phyloP scores from a whole-genome alignment of 2,888 invertebrate genomes.

The Callinectes sapidus region DNA sequence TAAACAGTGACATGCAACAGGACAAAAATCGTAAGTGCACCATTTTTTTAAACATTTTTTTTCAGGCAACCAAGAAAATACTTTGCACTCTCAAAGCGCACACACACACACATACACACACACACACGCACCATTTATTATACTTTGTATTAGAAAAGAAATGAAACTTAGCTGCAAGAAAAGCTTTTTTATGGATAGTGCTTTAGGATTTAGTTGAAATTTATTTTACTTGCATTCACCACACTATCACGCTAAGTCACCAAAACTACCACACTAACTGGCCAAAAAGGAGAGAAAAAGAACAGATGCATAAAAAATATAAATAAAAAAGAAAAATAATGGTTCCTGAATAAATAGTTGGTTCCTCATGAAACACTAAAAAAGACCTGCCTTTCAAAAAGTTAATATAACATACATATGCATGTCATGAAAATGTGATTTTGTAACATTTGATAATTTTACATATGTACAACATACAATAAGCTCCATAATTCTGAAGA shows the following conservation, averaged over 20 bases:
- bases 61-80: neutral
- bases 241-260: neutral
- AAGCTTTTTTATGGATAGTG: neutral
- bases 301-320: neutral
- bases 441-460: too few relatives aligned
- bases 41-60: conserved; percentile 43
- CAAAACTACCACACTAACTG: neutral
- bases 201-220: neutral
- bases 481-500: too few relatives aligned
- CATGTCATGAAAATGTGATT: too few relatives aligned
- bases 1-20: conserved; percentile 59
- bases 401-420: neutral
- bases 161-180: neutral
- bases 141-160: neutral
- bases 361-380: neutral
- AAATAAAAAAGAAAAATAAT: neutral
- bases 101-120: neutral
- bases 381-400: neutral
- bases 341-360: neutral
- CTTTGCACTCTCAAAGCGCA: neutral
- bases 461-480: too few relatives aligned
- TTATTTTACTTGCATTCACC: neutral
- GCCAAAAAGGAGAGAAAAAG: neutral
- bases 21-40: conserved; percentile 59
- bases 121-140: neutral